Base-by-base conservation (phyloP, 2,113 vertebrate species). In the Datnioides undecimradiatus region DNA sequence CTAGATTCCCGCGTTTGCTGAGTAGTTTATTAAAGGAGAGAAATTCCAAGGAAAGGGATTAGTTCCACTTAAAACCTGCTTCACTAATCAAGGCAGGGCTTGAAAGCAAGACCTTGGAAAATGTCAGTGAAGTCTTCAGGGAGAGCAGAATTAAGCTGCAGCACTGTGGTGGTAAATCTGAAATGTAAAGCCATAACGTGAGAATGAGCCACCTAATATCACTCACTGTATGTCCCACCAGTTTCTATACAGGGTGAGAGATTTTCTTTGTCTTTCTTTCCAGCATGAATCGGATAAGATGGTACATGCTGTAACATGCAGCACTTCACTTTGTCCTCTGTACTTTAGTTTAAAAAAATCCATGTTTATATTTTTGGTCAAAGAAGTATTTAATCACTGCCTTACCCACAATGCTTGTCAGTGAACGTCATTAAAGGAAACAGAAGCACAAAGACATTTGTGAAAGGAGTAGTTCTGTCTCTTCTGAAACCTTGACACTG, bases 71-170 rank as follows among this genome's bases (percentile, higher is more conserved):
- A 69, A 87, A 90, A 91, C 88, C 84, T 90, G 84, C 88, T 83
- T 82, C 52, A 83, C 86, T 89, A 90, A 93, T 91, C 87, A 91
- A 82, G 70, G 72, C 80, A 82, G 66, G 72, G 78, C 81, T 91
- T 90, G 82, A 88, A 91, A 87, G 82, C 63, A 77, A 89, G 84
- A 89, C 91, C 87, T 91, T 91, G 89, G 83, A 90, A 92, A 91
- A 93, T 91, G 90, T 92, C 88, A 90, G 82, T 31, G 45, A 82
- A 84, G 74, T 90, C 88, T 92, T 90, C 72, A 85, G 87, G 90
- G 88, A 91, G 81, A 84, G 85, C 57, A 63, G 80, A 74, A 79
- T 83, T 87, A 87, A 91, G 87, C 90, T 86, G 77, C 82, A 62
- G 79, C 76, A 65, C 87, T 73, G 83, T 85, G 87, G 85, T 69